phyloP scores from a whole-genome alignment of 2,113 vertebrate genomes.

The Sturnus vulgaris region DNA sequence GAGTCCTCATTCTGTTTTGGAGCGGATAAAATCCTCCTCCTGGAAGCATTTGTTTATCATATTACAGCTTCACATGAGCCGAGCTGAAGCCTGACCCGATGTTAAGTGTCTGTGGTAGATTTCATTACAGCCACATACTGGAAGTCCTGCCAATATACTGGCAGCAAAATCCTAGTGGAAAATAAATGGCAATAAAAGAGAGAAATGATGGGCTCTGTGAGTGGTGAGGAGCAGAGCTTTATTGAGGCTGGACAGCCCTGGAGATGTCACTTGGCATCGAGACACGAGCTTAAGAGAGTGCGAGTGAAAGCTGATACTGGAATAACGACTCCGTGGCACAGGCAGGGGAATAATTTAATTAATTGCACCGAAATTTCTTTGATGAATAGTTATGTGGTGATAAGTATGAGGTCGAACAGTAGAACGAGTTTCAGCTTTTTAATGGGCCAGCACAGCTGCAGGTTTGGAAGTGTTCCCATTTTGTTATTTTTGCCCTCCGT shows the following conservation, averaged over 20 bases:
- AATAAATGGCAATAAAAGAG: slow-evolving; percentile 99
- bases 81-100: slow-evolving; percentile 87
- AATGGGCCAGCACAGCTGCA: slow-evolving; percentile 83
- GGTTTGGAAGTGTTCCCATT: slow-evolving; percentile 77
- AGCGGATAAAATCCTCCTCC: slow-evolving; percentile 79
- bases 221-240: slow-evolving; percentile 85
- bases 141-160: slow-evolving; percentile 97
- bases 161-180: slow-evolving; percentile 97
- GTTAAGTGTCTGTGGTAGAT: slow-evolving; percentile 98
- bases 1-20: slow-evolving; percentile 71
- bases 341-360: slow-evolving; percentile 95
- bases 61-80: slow-evolving; percentile 88
- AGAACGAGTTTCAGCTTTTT: slow-evolving; percentile 82
- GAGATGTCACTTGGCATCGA: slow-evolving; percentile 90
- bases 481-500: background rate
- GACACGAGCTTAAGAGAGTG: slow-evolving; percentile 80
- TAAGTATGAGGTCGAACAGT: slow-evolving; percentile 84
- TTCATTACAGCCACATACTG: slow-evolving; percentile 96
- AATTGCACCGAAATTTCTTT: slow-evolving; percentile 95
- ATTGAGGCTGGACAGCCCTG: slow-evolving; percentile 85
- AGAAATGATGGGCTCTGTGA: slow-evolving; percentile 89
- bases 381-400: slow-evolving; percentile 93
- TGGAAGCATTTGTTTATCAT: slow-evolving; percentile 92
- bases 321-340: slow-evolving; percentile 84
- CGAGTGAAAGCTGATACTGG: slow-evolving; percentile 88